Evolutionary conservation across 2,888 invertebrate species (phyloP), one percentile per base, ranked within the genome.

Genomic region (Chaetoderma sp.): DNA sequence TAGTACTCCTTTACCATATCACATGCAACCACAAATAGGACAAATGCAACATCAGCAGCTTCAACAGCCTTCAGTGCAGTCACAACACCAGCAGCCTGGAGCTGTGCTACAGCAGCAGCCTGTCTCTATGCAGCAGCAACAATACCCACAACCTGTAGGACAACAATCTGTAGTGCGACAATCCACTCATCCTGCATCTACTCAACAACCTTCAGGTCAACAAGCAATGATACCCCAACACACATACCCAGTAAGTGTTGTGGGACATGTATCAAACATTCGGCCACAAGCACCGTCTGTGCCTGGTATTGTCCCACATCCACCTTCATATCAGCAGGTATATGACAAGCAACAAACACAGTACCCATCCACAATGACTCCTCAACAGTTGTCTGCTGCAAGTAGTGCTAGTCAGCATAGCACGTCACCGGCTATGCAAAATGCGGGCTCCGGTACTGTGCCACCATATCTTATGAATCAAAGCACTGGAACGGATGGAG

Each of bases 41-140:
- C 60, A 62, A 32, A 63, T 50, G 28, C 67, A 58, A 8, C 69
- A 57, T 28, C 65, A 64, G 21, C 57, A 56, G 25, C 50, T 33
- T 1, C 68, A 50, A 42, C 62, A 65, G 28, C 27, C 39, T 21
- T 52, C 65, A 50, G 65, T 62, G 49, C 67, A 58, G 39, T 44
- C 52, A 13, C 39, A 36, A 44, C 33, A 21, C 6, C 33, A 28
- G 44, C 62, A 61, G 23, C 32, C 50, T 4, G 45, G 52, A 52
- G 16, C 27, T 27, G 52, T 5, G 10, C 60, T 25, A 16, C 32
- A 18, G 23, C 58, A 54, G 44, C 70, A 59, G 10, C 55, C 44
- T 18, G 16, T 27, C 5, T 59, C 33, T 30, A 61, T 39, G 33
- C 47, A 60, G 33, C 64, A 62, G 25, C 63, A 57, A 28, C 47